Conservation (phyloP, 2,113 vertebrate species). For the Lutjanus erythropterus region DNA sequence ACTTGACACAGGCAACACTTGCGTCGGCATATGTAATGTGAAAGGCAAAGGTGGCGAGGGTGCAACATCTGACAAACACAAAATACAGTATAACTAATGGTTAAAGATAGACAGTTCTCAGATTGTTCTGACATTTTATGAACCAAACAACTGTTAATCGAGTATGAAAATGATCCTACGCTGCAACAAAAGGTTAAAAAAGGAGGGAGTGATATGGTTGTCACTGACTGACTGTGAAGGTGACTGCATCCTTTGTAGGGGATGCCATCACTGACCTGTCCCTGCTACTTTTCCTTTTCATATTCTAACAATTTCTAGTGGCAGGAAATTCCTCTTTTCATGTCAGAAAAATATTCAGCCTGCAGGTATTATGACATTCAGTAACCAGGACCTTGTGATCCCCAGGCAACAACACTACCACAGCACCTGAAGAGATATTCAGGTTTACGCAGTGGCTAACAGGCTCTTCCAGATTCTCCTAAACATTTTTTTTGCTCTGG, state of each 20-base stretch:
- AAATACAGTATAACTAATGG: too few species aligned
- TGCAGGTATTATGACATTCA: background rate
- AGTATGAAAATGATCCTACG: too few species aligned
- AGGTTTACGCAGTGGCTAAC: background rate
- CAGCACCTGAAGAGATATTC: conserved; percentile 1
- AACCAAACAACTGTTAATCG: too few species aligned
- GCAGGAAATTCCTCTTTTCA: conserved; percentile 5
- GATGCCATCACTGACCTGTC: background rate
- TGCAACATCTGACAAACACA: too few species aligned
- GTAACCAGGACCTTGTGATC: background rate
- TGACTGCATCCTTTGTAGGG: background rate
- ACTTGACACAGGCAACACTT: too few species aligned
- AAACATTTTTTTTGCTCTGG: background rate
- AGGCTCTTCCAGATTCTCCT: background rate
- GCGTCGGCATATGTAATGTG: too few species aligned
- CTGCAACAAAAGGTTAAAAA: background rate
- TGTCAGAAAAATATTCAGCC: background rate
- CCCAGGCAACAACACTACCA: background rate
- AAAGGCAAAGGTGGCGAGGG: too few species aligned
- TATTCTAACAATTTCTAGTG: background rate
- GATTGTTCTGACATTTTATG: too few species aligned
- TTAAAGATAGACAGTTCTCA: too few species aligned
- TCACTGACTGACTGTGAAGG: background rate
- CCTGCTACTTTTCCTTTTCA: background rate
- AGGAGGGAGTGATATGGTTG: too few species aligned